phyloP scores from a whole-genome alignment of 2,797 vertebrate species.

The Pristis pectinata region DNA sequence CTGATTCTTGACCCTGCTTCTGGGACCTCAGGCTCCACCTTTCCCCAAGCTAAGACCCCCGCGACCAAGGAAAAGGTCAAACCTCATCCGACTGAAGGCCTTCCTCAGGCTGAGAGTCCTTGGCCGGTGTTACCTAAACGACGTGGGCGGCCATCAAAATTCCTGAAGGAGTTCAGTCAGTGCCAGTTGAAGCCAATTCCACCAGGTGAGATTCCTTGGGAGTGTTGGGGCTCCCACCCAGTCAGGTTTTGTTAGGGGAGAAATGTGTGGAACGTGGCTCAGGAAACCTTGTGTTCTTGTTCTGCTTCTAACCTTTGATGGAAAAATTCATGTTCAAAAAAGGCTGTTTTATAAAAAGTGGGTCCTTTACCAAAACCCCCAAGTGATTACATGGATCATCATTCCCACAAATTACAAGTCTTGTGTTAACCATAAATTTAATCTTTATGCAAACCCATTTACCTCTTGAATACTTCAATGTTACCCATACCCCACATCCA shows the following conservation, averaged over 20 bases:
- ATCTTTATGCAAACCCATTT: background rate
- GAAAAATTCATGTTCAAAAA: too few relatives aligned
- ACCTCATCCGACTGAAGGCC: constrained; percentile 43
- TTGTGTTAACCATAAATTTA: background rate
- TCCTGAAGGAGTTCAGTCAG: constrained; percentile 84
- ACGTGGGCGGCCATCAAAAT: constrained; percentile 78
- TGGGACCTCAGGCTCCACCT: constrained; percentile 48
- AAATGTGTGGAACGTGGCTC: background rate
- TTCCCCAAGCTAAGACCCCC: constrained; percentile 44
- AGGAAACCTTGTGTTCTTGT: background rate
- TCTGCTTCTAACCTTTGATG: background rate
- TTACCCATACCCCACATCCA: background rate
- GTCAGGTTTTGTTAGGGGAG: background rate
- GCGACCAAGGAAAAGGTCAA: constrained; percentile 42
- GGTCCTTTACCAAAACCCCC: background rate
- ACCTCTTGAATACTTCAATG: background rate
- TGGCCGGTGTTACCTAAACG: constrained; percentile 66
- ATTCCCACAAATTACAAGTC: background rate
- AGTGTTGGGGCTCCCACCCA: background rate
- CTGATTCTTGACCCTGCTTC: constrained; percentile 47
- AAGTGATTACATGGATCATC: background rate
- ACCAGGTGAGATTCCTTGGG: constrained; percentile 59
- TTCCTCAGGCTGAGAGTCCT: constrained; percentile 46
- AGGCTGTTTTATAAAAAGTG: background rate
- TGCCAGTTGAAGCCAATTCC: constrained; percentile 83